Evolutionary conservation across 1,140 invertebrate genomes (phyloP).

Genomic region (Drosophila littoralis): DNA sequence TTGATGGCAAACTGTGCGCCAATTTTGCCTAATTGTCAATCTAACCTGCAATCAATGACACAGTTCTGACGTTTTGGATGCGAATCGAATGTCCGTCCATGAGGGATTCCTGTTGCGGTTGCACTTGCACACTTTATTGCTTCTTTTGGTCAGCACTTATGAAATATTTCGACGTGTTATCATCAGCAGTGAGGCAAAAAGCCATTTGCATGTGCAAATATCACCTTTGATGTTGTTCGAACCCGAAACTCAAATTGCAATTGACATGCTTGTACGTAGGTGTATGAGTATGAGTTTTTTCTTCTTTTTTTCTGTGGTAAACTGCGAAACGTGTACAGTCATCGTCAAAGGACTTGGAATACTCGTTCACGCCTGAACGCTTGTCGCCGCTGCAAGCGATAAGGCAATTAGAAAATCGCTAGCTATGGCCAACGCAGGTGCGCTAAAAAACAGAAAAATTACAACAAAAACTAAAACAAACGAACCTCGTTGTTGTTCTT

Average conservation of each 20-base stretch:
- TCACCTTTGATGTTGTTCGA: slow-evolving; percentile 57
- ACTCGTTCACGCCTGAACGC: slow-evolving; percentile 57
- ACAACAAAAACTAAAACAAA: slow-evolving; percentile 24
- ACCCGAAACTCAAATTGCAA: slow-evolving; percentile 65
- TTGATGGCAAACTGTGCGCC: slow-evolving; percentile 49
- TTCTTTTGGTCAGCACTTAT: slow-evolving; percentile 68
- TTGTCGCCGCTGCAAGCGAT: slow-evolving; percentile 72
- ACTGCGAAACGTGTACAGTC: slow-evolving; percentile 66
- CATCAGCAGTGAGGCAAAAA: slow-evolving; percentile 55
- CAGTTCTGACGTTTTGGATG: slow-evolving; percentile 23
- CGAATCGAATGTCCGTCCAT: slow-evolving; percentile 9
- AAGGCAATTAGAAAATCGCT: slow-evolving; percentile 76
- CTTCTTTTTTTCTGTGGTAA: slow-evolving; percentile 24
- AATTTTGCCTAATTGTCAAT: slow-evolving; percentile 43
- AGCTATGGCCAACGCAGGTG: slow-evolving; percentile 46
- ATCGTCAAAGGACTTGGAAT: slow-evolving; percentile 76
- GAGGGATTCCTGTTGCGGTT: slow-evolving; percentile 10
- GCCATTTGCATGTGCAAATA: slow-evolving; percentile 64
- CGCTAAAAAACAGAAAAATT: slow-evolving; percentile 38
- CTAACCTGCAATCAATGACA: slow-evolving; percentile 39
- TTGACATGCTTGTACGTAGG: slow-evolving; percentile 40
- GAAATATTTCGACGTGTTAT: slow-evolving; percentile 62
- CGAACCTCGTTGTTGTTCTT: neutral
- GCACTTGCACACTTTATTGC: slow-evolving; percentile 53
- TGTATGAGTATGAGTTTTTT: slow-evolving; percentile 4